Base-by-base conservation (phyloP, 2,888 invertebrate species). In the Cryptus armator region DNA sequence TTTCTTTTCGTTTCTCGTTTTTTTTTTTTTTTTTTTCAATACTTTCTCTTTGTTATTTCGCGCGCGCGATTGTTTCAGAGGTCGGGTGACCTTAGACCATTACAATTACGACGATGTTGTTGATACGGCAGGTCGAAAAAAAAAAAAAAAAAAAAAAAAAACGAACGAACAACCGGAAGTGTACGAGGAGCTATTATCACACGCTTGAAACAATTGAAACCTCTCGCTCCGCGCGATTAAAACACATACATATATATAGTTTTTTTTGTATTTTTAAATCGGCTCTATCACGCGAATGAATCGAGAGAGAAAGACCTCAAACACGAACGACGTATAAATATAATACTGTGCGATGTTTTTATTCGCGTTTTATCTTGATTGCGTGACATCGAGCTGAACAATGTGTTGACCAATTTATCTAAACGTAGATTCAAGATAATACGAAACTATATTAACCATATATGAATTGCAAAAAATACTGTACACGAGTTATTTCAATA, bases 41-140 rank as follows among this genome's bases (percentile, higher is more conserved):
- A 24, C 56, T 62, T 66, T 75, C 76, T 59, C 67, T 44, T 77
- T 64, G 67, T 67, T 70, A 66, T 76, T 24, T 37, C 10, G 16
- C 19, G 75, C 56, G 71, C 76, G 71, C 71, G 62, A 74, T 84
- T 84, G 80, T 80, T 75, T 59, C 78, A 43, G 64, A 76, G 81
- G 62, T 78, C 70, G 74, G n/a, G 84, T 43, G 67, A 59, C 59
- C 51, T 59, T 4, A 14, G 24, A 24, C 32, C 7, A 6, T n/a
- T 14, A 56, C 56, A 62, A 76, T 71, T 37, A 37, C 37, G 75
- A 64, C 32, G 76, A 82, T 72, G 37, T 72, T 68, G 46, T 51
- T 44, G 59, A 62, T 43, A 56, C 56, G 66, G 62, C 68, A 32
- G 80, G 44, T 43, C 19, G 43, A 76, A 80, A 46, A 66, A 71